Evolutionary conservation across 2,797 vertebrate genomes (phyloP).

Genomic region (Sebastes minor): DNA sequence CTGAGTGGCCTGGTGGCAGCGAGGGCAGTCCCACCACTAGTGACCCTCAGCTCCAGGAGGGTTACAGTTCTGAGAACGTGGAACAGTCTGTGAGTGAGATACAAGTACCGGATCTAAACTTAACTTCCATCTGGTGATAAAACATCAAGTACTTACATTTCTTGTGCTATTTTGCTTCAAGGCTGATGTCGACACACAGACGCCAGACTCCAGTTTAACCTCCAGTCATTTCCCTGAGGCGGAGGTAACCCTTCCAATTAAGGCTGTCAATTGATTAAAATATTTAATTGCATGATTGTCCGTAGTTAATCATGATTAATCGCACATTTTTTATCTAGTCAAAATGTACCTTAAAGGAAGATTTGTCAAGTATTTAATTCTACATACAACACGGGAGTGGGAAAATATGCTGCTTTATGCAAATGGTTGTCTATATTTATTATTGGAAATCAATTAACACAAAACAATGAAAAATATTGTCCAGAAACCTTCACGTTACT

Average conservation of each 20-base stretch:
- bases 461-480: no score
- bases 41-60: conserved; percentile 69
- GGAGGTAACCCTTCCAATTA: conserved; percentile 44
- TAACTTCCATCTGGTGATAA: neutral
- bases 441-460: no score
- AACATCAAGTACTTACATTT: neutral
- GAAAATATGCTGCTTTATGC: no score
- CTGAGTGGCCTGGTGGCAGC: conserved; percentile 49
- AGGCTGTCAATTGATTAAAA: no score
- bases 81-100: conserved; percentile 75
- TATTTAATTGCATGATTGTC: no score
- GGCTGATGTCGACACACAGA: conserved; percentile 49
- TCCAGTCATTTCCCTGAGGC: conserved; percentile 4
- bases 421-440: no score
- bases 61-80: conserved; percentile 51
- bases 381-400: no score
- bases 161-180: conserved; percentile 27
- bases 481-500: no score
- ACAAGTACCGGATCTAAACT: neutral
- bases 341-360: no score
- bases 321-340: no score
- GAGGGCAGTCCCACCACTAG: conserved; percentile 48
- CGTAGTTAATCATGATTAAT: no score
- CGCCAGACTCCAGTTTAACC: neutral
- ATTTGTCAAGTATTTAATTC: no score